phyloP scores from a whole-genome alignment of 1,140 invertebrate species.

The Rhagoletis zephyria region DNA sequence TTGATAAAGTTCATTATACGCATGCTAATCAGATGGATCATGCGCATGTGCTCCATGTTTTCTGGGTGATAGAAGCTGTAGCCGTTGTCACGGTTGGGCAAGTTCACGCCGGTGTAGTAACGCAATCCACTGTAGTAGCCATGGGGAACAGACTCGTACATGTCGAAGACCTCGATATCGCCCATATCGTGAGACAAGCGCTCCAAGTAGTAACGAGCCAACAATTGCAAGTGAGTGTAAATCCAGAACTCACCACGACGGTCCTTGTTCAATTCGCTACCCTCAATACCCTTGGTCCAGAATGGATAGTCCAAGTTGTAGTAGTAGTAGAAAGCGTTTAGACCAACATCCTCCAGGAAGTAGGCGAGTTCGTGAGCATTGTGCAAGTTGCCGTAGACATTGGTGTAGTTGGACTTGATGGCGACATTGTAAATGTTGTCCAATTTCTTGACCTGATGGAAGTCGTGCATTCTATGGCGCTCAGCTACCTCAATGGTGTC shows the following conservation, averaged over 20 bases:
- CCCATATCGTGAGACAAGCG: constrained; percentile 78
- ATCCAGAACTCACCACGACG: constrained; percentile 79
- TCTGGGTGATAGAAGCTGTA: constrained; percentile 74
- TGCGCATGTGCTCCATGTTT: constrained; percentile 74
- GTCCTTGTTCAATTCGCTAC: constrained; percentile 74
- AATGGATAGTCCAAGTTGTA: constrained; percentile 75
- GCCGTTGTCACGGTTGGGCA: constrained; percentile 77
- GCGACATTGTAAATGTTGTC: constrained; percentile 73
- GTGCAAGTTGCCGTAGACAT: constrained; percentile 73
- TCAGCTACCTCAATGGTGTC: constrained; percentile 76
- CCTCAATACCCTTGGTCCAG: constrained; percentile 74
- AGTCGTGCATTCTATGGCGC: constrained; percentile 76
- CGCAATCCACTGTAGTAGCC: constrained; percentile 78
- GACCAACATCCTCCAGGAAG: constrained; percentile 80
- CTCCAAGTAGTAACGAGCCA: constrained; percentile 80
- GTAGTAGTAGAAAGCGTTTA: constrained; percentile 79
- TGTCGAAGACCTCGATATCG: constrained; percentile 78
- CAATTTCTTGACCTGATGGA: constrained; percentile 74
- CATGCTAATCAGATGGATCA: constrained; percentile 75
- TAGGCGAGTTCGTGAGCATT: constrained; percentile 77
- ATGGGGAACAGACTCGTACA: constrained; percentile 74
- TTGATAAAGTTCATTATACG: constrained; percentile 80
- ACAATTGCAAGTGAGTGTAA: constrained; percentile 77
- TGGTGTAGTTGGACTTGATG: constrained; percentile 78
- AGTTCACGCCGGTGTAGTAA: constrained; percentile 78